Conservation (phyloP, 2,888 invertebrate genomes). For the Noctua janthe region DNA sequence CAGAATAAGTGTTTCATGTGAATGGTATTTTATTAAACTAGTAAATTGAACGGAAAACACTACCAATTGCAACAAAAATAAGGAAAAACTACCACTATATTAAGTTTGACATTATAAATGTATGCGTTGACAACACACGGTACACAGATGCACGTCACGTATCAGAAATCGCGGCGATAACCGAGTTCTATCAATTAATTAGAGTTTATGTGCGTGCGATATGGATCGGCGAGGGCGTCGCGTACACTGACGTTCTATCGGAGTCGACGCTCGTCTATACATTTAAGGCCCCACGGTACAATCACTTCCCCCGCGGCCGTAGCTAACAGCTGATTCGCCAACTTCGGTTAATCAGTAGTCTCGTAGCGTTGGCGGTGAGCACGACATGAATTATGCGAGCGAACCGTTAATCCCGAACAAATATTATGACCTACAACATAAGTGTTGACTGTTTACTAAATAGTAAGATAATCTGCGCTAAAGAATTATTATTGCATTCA, state of each 20-base stretch:
- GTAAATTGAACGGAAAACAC: constrained; percentile 40
- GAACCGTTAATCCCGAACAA: constrained; percentile 10
- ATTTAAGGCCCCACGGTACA: constrained; percentile 68
- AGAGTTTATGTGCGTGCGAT: constrained; percentile 65
- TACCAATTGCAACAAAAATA: constrained; percentile 22
- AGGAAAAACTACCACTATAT: constrained; percentile 29
- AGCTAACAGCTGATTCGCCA: constrained; percentile 86
- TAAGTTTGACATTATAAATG: constrained; percentile 35
- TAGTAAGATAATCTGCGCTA: not conserved
- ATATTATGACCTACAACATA: constrained; percentile 12
- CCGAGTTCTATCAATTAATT: constrained; percentile 65
- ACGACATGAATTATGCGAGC: constrained; percentile 24
- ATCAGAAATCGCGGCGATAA: constrained; percentile 76
- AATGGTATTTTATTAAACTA: constrained; percentile 47
- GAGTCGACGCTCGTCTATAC: constrained; percentile 65
- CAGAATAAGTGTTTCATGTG: constrained; percentile 51
- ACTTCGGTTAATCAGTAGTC: constrained; percentile 51
- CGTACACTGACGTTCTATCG: constrained; percentile 81
- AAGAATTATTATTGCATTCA: constrained; percentile 24
- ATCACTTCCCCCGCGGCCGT: constrained; percentile 76
- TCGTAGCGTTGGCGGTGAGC: constrained; percentile 12
- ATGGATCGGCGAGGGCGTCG: constrained; percentile 75
- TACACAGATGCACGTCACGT: constrained; percentile 65
- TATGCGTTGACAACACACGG: constrained; percentile 60
- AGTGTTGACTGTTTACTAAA: constrained; percentile 1